These are phyloP conservation scores for Platalea minor DNA, from an alignment of 2,797 vertebrate species.

Conservation along the genomic window DNA sequence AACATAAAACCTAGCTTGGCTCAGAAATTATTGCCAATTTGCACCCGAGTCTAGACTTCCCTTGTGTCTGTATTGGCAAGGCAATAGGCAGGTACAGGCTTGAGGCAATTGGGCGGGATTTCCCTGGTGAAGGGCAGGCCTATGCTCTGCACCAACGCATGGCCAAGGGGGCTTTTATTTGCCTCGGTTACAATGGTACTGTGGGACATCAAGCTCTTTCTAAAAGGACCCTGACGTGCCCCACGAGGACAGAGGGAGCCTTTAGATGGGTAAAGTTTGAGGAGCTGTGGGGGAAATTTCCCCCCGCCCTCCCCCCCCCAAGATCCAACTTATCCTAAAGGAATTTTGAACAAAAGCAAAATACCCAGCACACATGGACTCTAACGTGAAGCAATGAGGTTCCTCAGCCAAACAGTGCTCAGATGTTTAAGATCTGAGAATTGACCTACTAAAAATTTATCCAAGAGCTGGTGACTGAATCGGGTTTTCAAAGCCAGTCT, in stretches of 20 bases:
- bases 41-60: neutral
- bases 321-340: neutral
- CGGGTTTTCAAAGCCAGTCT: neutral
- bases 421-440: neutral
- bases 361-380: neutral
- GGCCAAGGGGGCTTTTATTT: neutral
- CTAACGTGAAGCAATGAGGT: neutral
- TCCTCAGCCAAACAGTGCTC: neutral
- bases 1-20: neutral
- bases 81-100: rapidly evolving
- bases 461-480: neutral
- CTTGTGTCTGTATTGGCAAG: neutral
- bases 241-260: neutral
- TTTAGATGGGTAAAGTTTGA: neutral
- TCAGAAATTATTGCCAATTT: neutral
- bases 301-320: rapidly evolving
- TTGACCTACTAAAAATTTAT: neutral
- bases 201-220: neutral
- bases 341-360: neutral
- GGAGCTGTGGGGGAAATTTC: rapidly evolving
- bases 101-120: neutral
- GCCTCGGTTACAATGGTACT: neutral
- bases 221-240: neutral
- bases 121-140: neutral
- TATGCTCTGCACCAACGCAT: neutral